Evolutionary conservation across 1,140 invertebrate species (phyloP), one percentile per base, ranked within the genome.

Genomic region (Dendrolimus punctatus): DNA sequence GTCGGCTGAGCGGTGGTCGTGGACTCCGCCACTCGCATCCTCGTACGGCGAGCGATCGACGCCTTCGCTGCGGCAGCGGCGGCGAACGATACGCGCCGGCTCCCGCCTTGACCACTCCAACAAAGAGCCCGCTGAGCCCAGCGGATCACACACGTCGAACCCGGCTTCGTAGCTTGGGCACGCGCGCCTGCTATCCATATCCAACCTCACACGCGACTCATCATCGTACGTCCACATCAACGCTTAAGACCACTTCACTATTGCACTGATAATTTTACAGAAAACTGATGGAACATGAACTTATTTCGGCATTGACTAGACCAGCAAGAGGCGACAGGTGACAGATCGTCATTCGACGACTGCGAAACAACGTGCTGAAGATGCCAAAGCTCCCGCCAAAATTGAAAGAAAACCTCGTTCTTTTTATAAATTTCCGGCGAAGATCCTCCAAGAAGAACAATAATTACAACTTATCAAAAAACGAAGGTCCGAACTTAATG

Each of bases 171-270:
- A 82, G 65, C 68, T 82, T 64, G 78, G 78, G 64, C 71, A 82
- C 66, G 71, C 60, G 66, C 78, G 66, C 71, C 73, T 77, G 64
- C 71, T 75, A 81, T 84, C 82, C 82, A 85, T 85, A 77, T 82
- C 82, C 70, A 60, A 75, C 55, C 68, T 70, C 77, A 85, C 53
- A 58, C 64, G 60, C 52, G 69, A 73, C 62, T 66, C 78, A 83
- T 85, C 68, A 62, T 83, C 75, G 54, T 72, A 72, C 60, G 67
- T 78, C 78, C 76, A 80, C 76, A 81, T 80, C 54, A 80, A 73
- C 63, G 66, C 60, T 58, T 73, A 75, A 68, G 62, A 72, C 51
- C 55, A 75, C 71, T 76, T 73, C 64, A 76, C 73, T 68, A 68
- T 68, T 76, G 58, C 73, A 85, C 75, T 81, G 64, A 48, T 77